Conservation (phyloP, 2,888 invertebrate species). For the Uloborus plumipes region DNA sequence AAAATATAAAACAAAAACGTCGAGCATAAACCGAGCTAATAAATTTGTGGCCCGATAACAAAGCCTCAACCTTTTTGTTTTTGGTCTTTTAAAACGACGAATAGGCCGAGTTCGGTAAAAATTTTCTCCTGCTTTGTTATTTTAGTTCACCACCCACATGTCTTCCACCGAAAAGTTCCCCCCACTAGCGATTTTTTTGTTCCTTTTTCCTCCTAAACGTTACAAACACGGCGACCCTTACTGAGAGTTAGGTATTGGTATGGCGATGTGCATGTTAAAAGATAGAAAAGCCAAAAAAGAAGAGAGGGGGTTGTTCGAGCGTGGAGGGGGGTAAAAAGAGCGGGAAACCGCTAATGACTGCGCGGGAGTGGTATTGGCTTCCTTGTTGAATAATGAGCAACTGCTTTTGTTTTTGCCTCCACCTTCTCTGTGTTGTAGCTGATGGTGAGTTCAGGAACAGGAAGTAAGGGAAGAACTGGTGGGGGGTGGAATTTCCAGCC, state of each 20-base stretch:
- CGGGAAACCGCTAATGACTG: slow-evolving; percentile 52
- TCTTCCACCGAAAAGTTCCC: slow-evolving; percentile 22
- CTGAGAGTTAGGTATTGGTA: slow-evolving; percentile 45
- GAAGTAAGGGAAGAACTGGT: slow-evolving; percentile 11
- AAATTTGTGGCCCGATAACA: slow-evolving; percentile 62
- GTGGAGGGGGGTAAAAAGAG: slow-evolving; percentile 31
- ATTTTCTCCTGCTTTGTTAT: slow-evolving; percentile 47
- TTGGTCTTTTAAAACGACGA: slow-evolving; percentile 41
- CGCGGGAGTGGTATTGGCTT: slow-evolving; percentile 60
- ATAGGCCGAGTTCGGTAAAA: slow-evolving; percentile 36
- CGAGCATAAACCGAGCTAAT: slow-evolving; percentile 52
- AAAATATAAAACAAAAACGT: slow-evolving; percentile 26
- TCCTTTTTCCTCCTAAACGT: slow-evolving; percentile 25
- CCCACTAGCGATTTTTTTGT: slow-evolving; percentile 16
- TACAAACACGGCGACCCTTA: slow-evolving; percentile 34
- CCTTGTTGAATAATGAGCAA: slow-evolving; percentile 59
- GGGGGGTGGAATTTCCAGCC: not conserved
- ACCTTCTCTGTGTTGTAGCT: slow-evolving; percentile 55
- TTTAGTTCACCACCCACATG: slow-evolving; percentile 27
- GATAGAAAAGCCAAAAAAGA: slow-evolving; percentile 32
- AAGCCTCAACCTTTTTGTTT: slow-evolving; percentile 50
- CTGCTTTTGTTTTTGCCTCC: slow-evolving; percentile 55
- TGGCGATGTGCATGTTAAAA: slow-evolving; percentile 28
- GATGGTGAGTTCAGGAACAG: not conserved
- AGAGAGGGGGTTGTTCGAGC: slow-evolving; percentile 3